Conservation (phyloP, 1,140 invertebrate genomes). For the Ips nitidus region DNA sequence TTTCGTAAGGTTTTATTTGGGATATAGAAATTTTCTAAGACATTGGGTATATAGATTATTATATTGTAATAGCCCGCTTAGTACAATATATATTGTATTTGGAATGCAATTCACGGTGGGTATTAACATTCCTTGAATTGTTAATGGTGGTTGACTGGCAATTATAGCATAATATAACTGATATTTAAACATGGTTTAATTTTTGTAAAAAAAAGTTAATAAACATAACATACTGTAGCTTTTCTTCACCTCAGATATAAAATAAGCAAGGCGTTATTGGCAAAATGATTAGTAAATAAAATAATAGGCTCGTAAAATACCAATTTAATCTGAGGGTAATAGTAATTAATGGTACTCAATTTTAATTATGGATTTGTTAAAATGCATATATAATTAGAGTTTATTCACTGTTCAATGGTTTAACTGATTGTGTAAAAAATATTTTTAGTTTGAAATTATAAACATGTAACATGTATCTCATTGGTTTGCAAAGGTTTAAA, state of each 20-base stretch:
- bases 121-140: constrained; percentile 1
- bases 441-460: too few species aligned
- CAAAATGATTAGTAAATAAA: neutral
- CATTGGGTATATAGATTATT: too few species aligned
- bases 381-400: too few species aligned
- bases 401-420: too few species aligned
- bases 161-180: neutral
- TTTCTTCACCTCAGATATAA: neutral
- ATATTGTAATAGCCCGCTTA: neutral
- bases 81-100: neutral
- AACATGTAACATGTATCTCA: neutral
- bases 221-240: neutral
- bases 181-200: neutral
- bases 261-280: neutral
- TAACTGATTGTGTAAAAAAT: too few species aligned
- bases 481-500: neutral
- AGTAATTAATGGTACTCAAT: neutral
- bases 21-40: too few species aligned
- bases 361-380: too few species aligned
- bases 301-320: neutral
- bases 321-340: neutral
- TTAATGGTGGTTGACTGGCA: neutral
- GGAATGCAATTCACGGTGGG: neutral
- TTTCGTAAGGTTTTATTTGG: too few species aligned
- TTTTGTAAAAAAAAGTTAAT: neutral